Conservation (phyloP, 2,797 vertebrate genomes). For the Myoxocephalus aenaeus region DNA sequence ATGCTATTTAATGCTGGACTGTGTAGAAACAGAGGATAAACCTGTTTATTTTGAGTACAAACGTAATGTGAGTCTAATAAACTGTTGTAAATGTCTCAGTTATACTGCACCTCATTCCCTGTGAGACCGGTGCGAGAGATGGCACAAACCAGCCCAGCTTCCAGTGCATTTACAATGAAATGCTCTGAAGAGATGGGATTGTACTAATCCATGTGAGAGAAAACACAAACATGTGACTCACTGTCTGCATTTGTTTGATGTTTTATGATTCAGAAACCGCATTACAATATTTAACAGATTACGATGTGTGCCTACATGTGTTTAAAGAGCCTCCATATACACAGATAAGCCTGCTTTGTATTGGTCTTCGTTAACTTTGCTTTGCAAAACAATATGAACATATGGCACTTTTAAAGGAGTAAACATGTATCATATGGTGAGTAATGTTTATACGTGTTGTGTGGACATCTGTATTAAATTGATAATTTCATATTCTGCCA, state of each 20-base stretch:
- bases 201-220: neutral
- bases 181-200: neutral
- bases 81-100: constrained; percentile 5
- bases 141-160: neutral
- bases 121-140: neutral
- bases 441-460: neutral
- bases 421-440: neutral
- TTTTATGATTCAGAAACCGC: neutral
- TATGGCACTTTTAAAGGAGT: neutral
- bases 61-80: constrained; percentile 8
- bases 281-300: constrained; percentile 1
- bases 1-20: neutral
- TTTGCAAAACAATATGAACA: neutral
- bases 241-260: neutral
- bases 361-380: neutral
- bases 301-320: neutral
- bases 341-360: neutral
- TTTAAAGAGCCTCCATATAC: neutral
- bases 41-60: neutral
- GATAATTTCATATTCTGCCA: neutral
- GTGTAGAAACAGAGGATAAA: neutral
- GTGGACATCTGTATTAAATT: neutral
- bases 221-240: neutral
- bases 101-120: neutral
- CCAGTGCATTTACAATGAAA: neutral